Base-by-base conservation (phyloP, 2,888 invertebrate genomes). In the Trichogramma evanescens region DNA sequence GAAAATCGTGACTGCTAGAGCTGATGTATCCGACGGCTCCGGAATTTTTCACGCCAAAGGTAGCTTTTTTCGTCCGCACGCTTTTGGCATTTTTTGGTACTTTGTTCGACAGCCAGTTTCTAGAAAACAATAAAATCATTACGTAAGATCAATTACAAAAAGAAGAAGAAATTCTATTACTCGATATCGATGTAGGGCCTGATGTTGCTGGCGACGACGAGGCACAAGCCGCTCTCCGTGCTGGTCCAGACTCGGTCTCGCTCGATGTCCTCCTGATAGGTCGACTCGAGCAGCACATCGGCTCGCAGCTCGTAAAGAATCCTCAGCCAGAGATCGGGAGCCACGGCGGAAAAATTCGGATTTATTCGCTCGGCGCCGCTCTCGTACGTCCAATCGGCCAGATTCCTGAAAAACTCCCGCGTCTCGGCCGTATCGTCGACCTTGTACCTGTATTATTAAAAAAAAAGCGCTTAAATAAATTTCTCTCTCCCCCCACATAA, bases 191-290 rank as follows among this genome's bases (percentile, higher is more conserved):
- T 56, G 50, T 72, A 72, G 9, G 51, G 26, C 2, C 62, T 57
- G 7, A 64, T 49, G 10, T 57, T 10, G 49, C 61, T 69, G 4
- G 63, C 63, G 4, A 65, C 50, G 1, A 63, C 45, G 0, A 67
- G 13, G 40, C 74, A 74, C 9, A 71, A n/a, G 1, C 72, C 72
- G 5, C 54, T 63, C 50, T 72, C 72, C 1, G 72, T 73, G 5
- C 70, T 59, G 5, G 70, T 49, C 68, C 69, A 67, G 4, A 45
- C 42, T 26, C 26, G 26, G 26, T 26, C 26, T 1, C 26, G 26
- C 26, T 26, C 26, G 50, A 43, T 52, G 26, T 48, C 52, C 9
- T 55, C 59, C 26, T 38, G 5, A 55, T 44, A 58, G 10, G 8
- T 13, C 6, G 50, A 52, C 43, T 39, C 41, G 8, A 61, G 45